Evolutionary conservation across 2,797 vertebrate species (phyloP), one percentile per base, ranked within the genome.

Genomic region (Falco novaeseelandiae): DNA sequence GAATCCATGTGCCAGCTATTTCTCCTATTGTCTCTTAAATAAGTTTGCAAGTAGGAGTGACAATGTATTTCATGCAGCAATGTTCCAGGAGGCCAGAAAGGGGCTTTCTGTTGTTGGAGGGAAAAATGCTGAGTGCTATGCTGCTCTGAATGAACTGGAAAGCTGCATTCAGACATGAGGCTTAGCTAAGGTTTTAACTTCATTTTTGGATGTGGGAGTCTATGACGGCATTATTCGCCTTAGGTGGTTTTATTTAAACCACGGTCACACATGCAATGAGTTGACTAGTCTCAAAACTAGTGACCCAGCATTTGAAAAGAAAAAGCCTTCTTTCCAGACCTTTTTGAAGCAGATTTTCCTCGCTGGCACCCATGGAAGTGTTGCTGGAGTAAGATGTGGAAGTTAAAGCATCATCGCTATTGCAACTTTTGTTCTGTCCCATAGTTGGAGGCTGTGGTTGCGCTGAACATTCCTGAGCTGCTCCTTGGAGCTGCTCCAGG

Each of bases 1-100:
- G 54, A 94, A 90, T 62, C 32, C 4, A 6, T 15, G 32, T n/a
- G 85, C 80, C 93, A 87, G 69, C 72, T 90, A 49, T 95, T 95
- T 93, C 69, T 78, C 23, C 83, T 94, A 92, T 97, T 97, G 96
- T 97, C 87, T 96, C 93, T 93, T 90, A 83, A 96, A 91, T 89
- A 93, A 94, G 85, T 94, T 95, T 95, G 83, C 59, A 90, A 90
- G 54, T 52, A 95, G 82, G 82, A 94, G 44, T 80, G 91, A 70
- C 87, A 94, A 81, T 2, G 30, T 83, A 89, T 85, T 89, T 88
- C 76, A 71, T 58, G 76, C 69, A 94, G 93, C 90, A 81, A 20
- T 8, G 77, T 90, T 87, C 62, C 0, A 1, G 74, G 95, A 93
- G 96, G 96, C 93, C 92, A 93, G 84, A 90, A 96, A 96, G 90